Percentiles rank a stretch among this genome's conserved stretches.
These are phyloP conservation scores for Mormyrus proboscirostris DNA, from an alignment of 2,797 vertebrate species.

Conservation along the genomic window DNA sequence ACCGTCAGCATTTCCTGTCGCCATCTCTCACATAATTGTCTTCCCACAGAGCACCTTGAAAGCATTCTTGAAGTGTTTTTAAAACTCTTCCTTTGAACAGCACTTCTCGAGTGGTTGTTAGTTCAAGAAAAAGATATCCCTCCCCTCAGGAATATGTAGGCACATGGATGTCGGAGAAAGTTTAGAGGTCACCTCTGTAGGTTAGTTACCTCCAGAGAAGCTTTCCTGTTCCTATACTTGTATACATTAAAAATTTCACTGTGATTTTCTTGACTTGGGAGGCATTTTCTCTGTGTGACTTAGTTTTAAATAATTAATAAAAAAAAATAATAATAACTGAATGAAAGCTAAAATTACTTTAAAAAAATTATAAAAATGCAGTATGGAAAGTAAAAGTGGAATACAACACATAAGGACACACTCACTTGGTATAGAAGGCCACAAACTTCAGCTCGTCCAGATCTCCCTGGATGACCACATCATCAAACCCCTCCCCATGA, in stretches of 20 bases:
- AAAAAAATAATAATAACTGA: background rate
- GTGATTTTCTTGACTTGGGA: conserved; percentile 37
- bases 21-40: background rate
- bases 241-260: conserved; percentile 26
- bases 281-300: background rate
- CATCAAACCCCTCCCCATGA: conserved; percentile 93
- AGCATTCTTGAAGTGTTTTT: background rate
- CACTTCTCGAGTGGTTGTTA: background rate
- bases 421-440: conserved; percentile 96
- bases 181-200: background rate
- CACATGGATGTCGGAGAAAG: background rate
- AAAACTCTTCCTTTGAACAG: background rate
- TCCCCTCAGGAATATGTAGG: background rate
- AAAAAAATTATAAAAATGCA: background rate
- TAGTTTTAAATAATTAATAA: background rate
- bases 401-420: conserved; percentile 14
- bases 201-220: conserved; percentile 35
- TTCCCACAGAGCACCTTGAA: background rate
- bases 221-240: conserved; percentile 14
- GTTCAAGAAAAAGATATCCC: background rate
- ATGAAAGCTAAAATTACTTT: background rate
- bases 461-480: conserved; percentile 96
- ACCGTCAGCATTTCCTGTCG: background rate
- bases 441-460: conserved; percentile 94
- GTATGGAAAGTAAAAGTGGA: background rate